Percentiles rank a stretch among this genome's conserved stretches.
Evolutionary conservation across 2,888 invertebrate species (phyloP).

Genomic region (Ormyrus nitidulus): DNA sequence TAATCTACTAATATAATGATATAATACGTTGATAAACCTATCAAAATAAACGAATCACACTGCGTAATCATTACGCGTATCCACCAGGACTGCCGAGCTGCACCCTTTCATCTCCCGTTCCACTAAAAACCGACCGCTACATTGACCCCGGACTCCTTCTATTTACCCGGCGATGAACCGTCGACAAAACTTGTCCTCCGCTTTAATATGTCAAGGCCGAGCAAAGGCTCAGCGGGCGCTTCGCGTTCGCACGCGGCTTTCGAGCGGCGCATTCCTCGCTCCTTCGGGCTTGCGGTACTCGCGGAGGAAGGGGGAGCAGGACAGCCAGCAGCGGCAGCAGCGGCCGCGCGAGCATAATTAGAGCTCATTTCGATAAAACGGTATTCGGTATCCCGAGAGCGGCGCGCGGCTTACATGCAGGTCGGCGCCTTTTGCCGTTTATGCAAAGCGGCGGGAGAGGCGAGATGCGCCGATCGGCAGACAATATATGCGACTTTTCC

Average conservation of each 20-base stretch:
- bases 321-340: background rate
- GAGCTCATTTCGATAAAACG: slow-evolving; percentile 48
- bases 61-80: too few relatives aligned
- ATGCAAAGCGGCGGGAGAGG: too few relatives aligned
- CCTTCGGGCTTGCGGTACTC: slow-evolving; percentile 11
- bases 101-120: too few relatives aligned
- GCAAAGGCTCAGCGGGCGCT: background rate
- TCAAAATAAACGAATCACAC: too few relatives aligned
- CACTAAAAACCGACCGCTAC: too few relatives aligned
- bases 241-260: background rate
- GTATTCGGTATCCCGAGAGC: slow-evolving; percentile 14
- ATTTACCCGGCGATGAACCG: too few relatives aligned
- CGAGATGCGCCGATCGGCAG: too few relatives aligned
- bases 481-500: too few relatives aligned
- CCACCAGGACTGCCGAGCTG: too few relatives aligned
- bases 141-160: too few relatives aligned
- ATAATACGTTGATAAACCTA: too few relatives aligned
- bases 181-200: background rate
- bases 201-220: slow-evolving; percentile 50
- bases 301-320: background rate
- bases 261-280: background rate
- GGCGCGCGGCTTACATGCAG: background rate
- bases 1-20: too few relatives aligned
- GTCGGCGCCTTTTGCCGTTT: background rate
- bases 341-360: slow-evolving; percentile 19